Base-by-base conservation (phyloP, 2,888 invertebrate species). In the Troglohyphantes excavatus region DNA sequence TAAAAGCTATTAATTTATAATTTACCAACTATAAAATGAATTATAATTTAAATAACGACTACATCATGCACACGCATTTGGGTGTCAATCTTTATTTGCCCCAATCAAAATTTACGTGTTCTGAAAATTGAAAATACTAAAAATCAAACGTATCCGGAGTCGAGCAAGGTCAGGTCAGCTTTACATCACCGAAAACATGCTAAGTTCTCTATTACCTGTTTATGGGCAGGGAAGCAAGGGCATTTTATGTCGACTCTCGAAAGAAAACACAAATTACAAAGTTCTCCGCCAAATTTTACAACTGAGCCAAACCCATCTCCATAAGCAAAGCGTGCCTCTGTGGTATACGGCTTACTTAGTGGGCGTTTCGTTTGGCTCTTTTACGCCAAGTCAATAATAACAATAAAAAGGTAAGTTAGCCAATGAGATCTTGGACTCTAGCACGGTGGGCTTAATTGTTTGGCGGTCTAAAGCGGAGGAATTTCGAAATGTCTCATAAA, bases 401-500 rank as follows among this genome's bases (percentile, higher is more conserved):
- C 53, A 43, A 29, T 26, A 73, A 73, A 73, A 29, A 53, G n/a
- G 46, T 26, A 53, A 43, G 29, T 39, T 21, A 67, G 26, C 75
- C 68, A 76, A 82, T 75, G 46, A 61, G 85, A 53, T 67, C 23
- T 59, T 53, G 67, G 82, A 68, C 33, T 86, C 27, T 70, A 72
- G 63, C 65, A 43, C 59, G 53, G 85, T 76, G 29, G 85, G 76
- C 75, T 85, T 76, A 82, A 88, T 82, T 82, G 88, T 88, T 79
- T 59, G 29, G 39, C 61, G 59, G 81, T 88, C 70, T 33, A 26
- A 81, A 73, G 43, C 73, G 70, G 63, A 75, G 73, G 75, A 88
- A 82, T 88, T 76, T 67, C 59, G 53, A 82, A 81, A 82, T 82
- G 82, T 68, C 88, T 59, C 88, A 76, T 88, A 88, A 88, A 88